A percentile compares a stretch with the other conserved stretches of the same genome.
These are phyloP conservation scores for Sialia sialis DNA, from an alignment of 2,113 vertebrate species.

Conservation along the genomic window DNA sequence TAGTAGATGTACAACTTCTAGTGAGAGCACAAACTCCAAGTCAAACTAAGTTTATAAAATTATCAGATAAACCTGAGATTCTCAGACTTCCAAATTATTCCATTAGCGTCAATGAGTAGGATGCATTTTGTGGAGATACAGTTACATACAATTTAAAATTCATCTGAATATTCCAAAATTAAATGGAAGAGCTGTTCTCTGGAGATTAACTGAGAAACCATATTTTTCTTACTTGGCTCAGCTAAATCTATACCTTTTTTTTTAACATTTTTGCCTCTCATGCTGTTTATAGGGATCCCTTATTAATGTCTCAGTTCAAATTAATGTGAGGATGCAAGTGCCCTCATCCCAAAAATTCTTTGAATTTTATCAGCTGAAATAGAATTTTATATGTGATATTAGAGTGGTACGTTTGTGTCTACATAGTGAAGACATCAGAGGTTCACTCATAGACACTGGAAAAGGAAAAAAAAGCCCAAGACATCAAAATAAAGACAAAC, in stretches of 20 bases:
- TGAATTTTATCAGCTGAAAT: neutral
- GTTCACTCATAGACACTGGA: neutral
- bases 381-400: neutral
- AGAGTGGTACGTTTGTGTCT: neutral
- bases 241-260: neutral
- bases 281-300: neutral
- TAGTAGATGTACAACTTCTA: constrained; percentile 5
- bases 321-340: neutral
- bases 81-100: neutral
- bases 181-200: neutral
- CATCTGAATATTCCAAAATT: constrained; percentile 2
- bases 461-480: neutral
- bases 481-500: neutral
- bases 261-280: neutral
- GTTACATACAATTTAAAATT: neutral
- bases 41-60: neutral
- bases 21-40: neutral
- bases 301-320: neutral
- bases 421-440: neutral
- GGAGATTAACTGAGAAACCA: neutral
- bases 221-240: neutral
- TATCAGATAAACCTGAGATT: neutral
- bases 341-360: neutral
- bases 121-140: neutral
- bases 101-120: constrained; percentile 7